phyloP scores from a whole-genome alignment of 2,888 invertebrate genomes.

The Nymphalis c-album region DNA sequence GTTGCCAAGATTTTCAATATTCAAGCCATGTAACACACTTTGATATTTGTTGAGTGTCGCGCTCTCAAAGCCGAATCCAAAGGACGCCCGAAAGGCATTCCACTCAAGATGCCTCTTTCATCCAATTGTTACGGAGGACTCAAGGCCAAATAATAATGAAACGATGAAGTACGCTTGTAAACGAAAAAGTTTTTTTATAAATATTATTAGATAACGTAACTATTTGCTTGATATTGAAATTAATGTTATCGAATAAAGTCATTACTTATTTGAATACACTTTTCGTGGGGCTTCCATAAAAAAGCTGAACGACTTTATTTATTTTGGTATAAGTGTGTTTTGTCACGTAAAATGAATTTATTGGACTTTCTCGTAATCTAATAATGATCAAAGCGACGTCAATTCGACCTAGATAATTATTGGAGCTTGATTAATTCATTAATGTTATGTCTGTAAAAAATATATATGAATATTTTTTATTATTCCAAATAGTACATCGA shows the following conservation, averaged over 20 bases:
- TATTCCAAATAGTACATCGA: background rate
- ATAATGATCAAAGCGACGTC: slow-evolving; percentile 24
- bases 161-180: slow-evolving; percentile 35
- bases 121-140: slow-evolving; percentile 60
- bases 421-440: slow-evolving; percentile 14
- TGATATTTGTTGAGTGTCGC: slow-evolving; percentile 60
- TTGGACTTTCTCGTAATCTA: slow-evolving; percentile 19
- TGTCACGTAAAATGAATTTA: slow-evolving; percentile 30
- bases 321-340: slow-evolving; percentile 27
- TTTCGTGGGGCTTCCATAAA: slow-evolving; percentile 24
- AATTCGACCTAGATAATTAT: slow-evolving; percentile 16
- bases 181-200: slow-evolving; percentile 28
- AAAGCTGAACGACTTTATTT: slow-evolving; percentile 26
- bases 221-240: slow-evolving; percentile 15
- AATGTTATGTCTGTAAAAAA: background rate
- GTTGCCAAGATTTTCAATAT: slow-evolving; percentile 65
- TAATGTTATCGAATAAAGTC: slow-evolving; percentile 23
- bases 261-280: slow-evolving; percentile 31
- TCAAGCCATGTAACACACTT: slow-evolving; percentile 64
- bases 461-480: background rate
- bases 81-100: slow-evolving; percentile 55
- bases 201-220: slow-evolving; percentile 6
- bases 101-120: slow-evolving; percentile 60
- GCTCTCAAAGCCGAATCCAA: slow-evolving; percentile 53
- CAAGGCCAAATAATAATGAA: slow-evolving; percentile 46